phyloP scores from a whole-genome alignment of 2,888 invertebrate genomes.

The Neocrepidodera transversa region DNA sequence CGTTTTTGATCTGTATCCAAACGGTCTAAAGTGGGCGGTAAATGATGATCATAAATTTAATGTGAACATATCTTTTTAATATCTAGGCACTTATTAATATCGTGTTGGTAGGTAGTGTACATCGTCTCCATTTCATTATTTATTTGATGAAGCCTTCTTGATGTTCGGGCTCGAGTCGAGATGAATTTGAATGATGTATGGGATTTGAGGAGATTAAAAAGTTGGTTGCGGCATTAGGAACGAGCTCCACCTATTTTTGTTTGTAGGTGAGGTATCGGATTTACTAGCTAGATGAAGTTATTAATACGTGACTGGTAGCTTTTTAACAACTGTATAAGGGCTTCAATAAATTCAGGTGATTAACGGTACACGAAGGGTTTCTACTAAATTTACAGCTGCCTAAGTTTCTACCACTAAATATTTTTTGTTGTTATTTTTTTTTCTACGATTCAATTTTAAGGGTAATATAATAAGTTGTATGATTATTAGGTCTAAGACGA shows the following conservation, averaged over 20 bases:
- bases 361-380: too few species aligned
- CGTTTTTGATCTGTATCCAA: too few species aligned
- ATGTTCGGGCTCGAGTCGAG: not conserved
- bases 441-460: too few species aligned
- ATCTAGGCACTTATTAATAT: conserved; percentile 23
- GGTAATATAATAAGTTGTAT: too few species aligned
- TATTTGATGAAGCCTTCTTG: conserved; percentile 11
- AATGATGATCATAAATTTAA: conserved; percentile 19
- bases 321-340: too few species aligned
- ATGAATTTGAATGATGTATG: conserved; percentile 2
- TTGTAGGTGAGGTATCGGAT: not conserved
- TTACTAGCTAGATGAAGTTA: not conserved
- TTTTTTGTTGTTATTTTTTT: too few species aligned
- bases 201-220: conserved; percentile 6
- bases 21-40: conserved; percentile 18
- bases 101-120: conserved; percentile 19
- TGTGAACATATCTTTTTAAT: conserved; percentile 25
- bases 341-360: too few species aligned
- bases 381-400: too few species aligned
- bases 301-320: too few species aligned
- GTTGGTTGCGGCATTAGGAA: not conserved
- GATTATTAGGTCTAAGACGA: too few species aligned
- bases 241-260: not conserved
- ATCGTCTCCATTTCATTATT: conserved; percentile 18
- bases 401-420: too few species aligned